phyloP scores from a whole-genome alignment of 1,140 invertebrate genomes.

The Epicauta chinensis region DNA sequence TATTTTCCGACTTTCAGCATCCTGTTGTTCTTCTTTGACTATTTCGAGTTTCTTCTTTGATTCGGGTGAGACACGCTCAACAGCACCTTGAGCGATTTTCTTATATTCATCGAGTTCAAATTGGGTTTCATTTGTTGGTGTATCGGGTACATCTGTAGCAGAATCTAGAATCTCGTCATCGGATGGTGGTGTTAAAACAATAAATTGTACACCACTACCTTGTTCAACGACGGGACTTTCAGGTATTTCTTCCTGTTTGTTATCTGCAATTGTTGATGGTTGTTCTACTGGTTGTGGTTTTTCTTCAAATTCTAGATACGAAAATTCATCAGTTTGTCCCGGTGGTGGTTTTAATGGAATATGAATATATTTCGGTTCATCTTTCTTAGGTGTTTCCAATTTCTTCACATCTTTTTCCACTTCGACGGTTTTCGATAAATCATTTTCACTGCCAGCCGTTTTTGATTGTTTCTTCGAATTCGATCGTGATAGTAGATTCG shows the following conservation, averaged over 20 bases:
- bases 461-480: slow-evolving; percentile 12
- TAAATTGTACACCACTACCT: slow-evolving; percentile 33
- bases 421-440: slow-evolving; percentile 1
- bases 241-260: slow-evolving; percentile 12
- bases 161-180: slow-evolving; percentile 39
- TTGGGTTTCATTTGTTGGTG: slow-evolving; percentile 33
- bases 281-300: slow-evolving; percentile 4
- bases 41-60: slow-evolving; percentile 23
- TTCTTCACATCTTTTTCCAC: slow-evolving; percentile 5
- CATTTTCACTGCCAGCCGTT: slow-evolving; percentile 5
- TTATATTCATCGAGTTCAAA: slow-evolving; percentile 34
- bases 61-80: slow-evolving; percentile 32
- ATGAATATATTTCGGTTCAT: slow-evolving; percentile 34
- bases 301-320: slow-evolving; percentile 33
- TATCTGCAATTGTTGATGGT: slow-evolving; percentile 1
- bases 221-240: slow-evolving; percentile 12
- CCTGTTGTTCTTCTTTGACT: slow-evolving; percentile 24
- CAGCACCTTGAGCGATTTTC: slow-evolving; percentile 31
- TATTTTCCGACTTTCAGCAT: slow-evolving; percentile 10
- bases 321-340: slow-evolving; percentile 37
- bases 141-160: slow-evolving; percentile 31
- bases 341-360: slow-evolving; percentile 39
- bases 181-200: slow-evolving; percentile 38
- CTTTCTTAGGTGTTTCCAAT: slow-evolving; percentile 1
- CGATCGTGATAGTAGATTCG: slow-evolving; percentile 26